Evolutionary conservation across 2,113 vertebrate genomes (phyloP).

Genomic region (Phylloscopus trochiloides): DNA sequence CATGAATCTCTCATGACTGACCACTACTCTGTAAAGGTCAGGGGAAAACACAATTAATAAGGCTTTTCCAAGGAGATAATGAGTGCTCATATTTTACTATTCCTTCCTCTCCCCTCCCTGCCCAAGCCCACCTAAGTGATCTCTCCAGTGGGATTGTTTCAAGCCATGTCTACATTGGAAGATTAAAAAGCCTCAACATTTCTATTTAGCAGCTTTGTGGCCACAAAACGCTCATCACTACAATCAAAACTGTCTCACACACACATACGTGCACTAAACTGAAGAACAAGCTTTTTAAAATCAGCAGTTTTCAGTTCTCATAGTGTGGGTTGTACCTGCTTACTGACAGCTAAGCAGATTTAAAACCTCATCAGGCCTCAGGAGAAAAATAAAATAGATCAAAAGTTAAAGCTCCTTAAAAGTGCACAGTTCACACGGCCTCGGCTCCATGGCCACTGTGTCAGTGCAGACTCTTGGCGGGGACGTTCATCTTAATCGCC

Average conservation of each 20-base stretch:
- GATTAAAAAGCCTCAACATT: neutral
- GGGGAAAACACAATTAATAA: neutral
- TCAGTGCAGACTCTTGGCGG: neutral
- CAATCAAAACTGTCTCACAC: neutral
- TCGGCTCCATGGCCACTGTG: neutral
- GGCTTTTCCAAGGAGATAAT: neutral
- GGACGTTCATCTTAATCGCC: neutral
- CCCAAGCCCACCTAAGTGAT: neutral
- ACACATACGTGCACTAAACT: rapidly evolving
- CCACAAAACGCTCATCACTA: neutral
- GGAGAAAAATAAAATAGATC: neutral
- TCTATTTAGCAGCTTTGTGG: neutral
- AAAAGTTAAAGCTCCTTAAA: slow-evolving; percentile 16
- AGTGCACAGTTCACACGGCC: neutral
- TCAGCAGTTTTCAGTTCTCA: neutral
- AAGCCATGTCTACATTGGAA: neutral
- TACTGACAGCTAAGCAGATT: neutral
- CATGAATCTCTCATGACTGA: neutral
- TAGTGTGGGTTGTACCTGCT: neutral
- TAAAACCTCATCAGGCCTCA: neutral
- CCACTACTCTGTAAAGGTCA: neutral
- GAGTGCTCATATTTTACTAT: neutral
- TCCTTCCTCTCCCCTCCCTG: neutral
- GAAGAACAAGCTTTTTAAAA: neutral
- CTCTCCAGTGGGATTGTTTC: neutral